phyloP scores from a whole-genome alignment of 2,888 invertebrate genomes.

The Tiphia femorata region DNA sequence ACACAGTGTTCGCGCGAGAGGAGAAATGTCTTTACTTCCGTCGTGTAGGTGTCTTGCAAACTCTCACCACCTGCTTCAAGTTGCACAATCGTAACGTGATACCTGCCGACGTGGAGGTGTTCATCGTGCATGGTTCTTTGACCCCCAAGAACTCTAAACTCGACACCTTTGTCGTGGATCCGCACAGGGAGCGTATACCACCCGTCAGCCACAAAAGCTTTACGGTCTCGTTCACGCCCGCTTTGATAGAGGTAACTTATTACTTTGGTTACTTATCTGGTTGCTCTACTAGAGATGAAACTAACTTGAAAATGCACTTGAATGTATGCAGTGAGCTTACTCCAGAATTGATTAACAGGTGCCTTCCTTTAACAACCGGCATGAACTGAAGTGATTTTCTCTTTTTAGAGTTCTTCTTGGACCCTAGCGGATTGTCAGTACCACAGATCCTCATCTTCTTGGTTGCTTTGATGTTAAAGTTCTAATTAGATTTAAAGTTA shows the following conservation, averaged over 20 bases:
- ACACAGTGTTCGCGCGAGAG: slow-evolving; percentile 62
- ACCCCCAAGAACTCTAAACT: slow-evolving; percentile 39
- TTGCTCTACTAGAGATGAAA: too few species aligned
- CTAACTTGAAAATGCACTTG: too few species aligned
- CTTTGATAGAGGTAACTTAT: slow-evolving; percentile 65
- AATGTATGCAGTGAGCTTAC: too few species aligned
- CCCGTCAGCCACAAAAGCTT: slow-evolving; percentile 61
- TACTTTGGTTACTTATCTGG: slow-evolving; percentile 9
- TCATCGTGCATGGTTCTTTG: slow-evolving; percentile 32
- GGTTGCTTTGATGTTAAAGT: too few species aligned
- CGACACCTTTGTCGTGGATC: slow-evolving; percentile 60
- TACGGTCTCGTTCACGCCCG: slow-evolving; percentile 66
- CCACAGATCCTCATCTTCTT: too few species aligned
- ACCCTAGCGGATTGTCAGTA: too few species aligned
- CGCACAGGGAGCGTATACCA: slow-evolving; percentile 56
- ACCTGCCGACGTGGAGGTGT: slow-evolving; percentile 53
- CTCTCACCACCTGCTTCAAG: slow-evolving; percentile 56
- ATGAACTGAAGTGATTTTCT: not conserved
- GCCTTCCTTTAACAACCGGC: too few species aligned
- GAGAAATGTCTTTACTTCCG: slow-evolving; percentile 66
- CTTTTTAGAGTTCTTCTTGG: too few species aligned
- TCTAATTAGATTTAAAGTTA: too few species aligned
- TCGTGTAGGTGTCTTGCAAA: slow-evolving; percentile 61
- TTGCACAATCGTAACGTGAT: slow-evolving; percentile 67
- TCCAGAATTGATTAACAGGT: too few species aligned